Conservation (phyloP, 1,140 invertebrate species). For the Hirudo medicinalis region DNA sequence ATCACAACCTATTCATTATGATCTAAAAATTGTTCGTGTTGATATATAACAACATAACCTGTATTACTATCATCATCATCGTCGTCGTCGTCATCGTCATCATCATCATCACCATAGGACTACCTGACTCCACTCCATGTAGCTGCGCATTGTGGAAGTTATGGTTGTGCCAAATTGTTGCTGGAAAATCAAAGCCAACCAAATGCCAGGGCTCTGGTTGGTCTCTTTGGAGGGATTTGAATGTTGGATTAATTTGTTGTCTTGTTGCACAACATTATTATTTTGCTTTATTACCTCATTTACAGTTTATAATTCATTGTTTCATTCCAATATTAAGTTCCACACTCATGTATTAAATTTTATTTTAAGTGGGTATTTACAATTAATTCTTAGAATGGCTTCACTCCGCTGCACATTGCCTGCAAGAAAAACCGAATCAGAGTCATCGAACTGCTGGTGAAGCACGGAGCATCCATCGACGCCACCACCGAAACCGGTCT, state of each 20-base stretch:
- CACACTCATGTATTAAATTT: no score
- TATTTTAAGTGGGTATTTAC: not conserved
- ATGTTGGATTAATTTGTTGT: no score
- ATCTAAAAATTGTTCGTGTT: not conserved
- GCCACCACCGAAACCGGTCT: constrained; percentile 76
- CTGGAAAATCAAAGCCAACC: constrained; percentile 57
- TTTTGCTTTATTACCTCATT: no score
- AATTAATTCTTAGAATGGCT: constrained; percentile 56
- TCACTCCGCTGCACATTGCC: constrained; percentile 87
- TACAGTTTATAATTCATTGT: no score
- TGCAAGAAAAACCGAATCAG: constrained; percentile 88
- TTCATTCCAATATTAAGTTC: no score
- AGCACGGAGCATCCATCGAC: constrained; percentile 80
- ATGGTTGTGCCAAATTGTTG: constrained; percentile 80
- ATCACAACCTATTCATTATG: not conserved
- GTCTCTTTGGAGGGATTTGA: not conserved
- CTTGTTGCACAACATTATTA: no score
- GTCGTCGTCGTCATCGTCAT: no score
- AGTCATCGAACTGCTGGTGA: constrained; percentile 77
- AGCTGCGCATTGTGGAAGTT: constrained; percentile 84
- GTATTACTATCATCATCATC: not conserved
- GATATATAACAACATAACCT: not conserved
- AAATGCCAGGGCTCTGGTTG: constrained; percentile 24
- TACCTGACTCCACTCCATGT: constrained; percentile 96
- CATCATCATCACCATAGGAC: constrained; percentile 45